phyloP scores from a whole-genome alignment of 2,797 vertebrate genomes.

The Chrysocyon brachyurus region DNA sequence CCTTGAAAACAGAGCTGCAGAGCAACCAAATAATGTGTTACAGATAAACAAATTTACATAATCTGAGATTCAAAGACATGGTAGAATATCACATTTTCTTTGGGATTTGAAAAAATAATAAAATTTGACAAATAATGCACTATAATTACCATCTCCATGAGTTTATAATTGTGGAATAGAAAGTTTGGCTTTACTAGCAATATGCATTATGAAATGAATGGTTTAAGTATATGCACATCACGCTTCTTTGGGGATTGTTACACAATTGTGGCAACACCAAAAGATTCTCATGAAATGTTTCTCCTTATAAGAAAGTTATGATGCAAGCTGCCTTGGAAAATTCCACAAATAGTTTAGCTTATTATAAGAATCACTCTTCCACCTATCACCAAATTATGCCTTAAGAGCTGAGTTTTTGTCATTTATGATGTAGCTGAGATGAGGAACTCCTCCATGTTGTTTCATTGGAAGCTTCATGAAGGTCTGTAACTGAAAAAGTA shows the following conservation, averaged over 20 bases:
- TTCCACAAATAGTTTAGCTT: background rate
- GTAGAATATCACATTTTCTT: conserved; percentile 66
- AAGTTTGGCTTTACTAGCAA: conserved; percentile 36
- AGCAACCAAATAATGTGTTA: conserved; percentile 67
- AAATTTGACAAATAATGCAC: conserved; percentile 66
- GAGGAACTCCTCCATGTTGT: conserved; percentile 18
- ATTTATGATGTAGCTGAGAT: conserved; percentile 54
- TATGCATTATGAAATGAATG: conserved; percentile 14
- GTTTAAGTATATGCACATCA: background rate
- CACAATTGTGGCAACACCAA: conserved; percentile 26
- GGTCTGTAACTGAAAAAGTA: conserved; percentile 47
- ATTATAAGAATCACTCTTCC: background rate
- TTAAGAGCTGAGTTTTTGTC: conserved; percentile 11
- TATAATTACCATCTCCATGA: conserved; percentile 36
- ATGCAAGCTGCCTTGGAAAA: conserved; percentile 20
- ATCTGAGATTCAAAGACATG: conserved; percentile 59
- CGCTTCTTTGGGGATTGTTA: conserved; percentile 43
- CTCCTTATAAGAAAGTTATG: background rate
- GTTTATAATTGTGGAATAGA: background rate
- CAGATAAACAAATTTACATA: conserved; percentile 78
- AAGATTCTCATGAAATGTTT: conserved; percentile 53
- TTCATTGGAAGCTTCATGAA: conserved; percentile 68
- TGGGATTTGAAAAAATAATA: conserved; percentile 61
- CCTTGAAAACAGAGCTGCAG: conserved; percentile 65
- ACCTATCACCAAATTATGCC: background rate